Percentiles rank a stretch among this genome's conserved stretches.
Evolutionary conservation across 1,140 invertebrate species (phyloP).

Genomic region (Apis florea): DNA sequence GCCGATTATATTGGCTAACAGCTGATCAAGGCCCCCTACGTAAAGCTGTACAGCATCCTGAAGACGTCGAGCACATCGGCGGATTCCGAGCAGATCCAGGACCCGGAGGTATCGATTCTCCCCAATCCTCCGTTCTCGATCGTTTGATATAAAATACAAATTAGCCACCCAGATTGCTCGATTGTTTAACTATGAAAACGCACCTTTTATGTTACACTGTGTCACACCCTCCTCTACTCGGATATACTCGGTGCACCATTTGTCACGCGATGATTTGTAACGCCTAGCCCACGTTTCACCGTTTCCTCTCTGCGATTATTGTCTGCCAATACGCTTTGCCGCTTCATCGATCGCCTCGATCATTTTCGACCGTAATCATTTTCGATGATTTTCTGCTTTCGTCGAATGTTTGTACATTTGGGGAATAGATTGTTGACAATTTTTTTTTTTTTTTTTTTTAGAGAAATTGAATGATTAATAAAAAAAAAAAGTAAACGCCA

Average conservation of each 20-base stretch:
- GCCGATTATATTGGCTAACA: constrained; percentile 79
- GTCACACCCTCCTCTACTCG: constrained; percentile 36
- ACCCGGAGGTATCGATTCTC: constrained; percentile 76
- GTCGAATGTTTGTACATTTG: too few relatives aligned
- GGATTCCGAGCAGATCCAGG: constrained; percentile 85
- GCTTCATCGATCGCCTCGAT: constrained; percentile 22
- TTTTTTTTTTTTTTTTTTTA: too few relatives aligned
- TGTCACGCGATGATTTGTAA: constrained; percentile 53
- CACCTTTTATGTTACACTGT: constrained; percentile 48
- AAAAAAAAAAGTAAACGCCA: too few relatives aligned
- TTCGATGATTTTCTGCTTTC: too few relatives aligned
- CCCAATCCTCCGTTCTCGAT: constrained; percentile 34
- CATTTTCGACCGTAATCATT: not conserved
- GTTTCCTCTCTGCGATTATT: not conserved
- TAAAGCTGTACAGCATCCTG: constrained; percentile 96
- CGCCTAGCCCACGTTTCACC: constrained; percentile 35
- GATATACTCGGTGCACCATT: constrained; percentile 31
- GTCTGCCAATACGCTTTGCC: constrained; percentile 15
- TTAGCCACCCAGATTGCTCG: constrained; percentile 54
- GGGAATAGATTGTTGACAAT: too few relatives aligned
- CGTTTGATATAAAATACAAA: constrained; percentile 13
- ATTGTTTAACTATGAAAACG: constrained; percentile 52
- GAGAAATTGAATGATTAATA: too few relatives aligned
- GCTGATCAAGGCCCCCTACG: constrained; percentile 97
- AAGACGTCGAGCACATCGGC: constrained; percentile 93